Conservation (phyloP, 2,888 invertebrate genomes). For the Drosophila kuntzei region DNA sequence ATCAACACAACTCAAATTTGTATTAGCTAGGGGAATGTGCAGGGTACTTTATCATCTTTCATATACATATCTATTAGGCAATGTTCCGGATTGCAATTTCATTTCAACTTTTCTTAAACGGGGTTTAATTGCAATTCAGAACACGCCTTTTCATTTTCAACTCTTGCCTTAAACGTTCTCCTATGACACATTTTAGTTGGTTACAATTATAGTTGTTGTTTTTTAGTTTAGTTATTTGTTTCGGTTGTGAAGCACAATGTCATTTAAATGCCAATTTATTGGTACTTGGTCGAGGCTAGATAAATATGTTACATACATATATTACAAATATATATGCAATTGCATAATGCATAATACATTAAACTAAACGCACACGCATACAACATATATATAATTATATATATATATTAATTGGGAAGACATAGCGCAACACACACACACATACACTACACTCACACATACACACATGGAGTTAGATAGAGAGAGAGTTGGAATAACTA, state of each 20-base stretch:
- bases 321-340: conserved; percentile 33
- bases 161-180: conserved; percentile 34
- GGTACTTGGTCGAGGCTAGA: conserved; percentile 78
- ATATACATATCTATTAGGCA: conserved; percentile 7
- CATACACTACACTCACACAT: conserved; percentile 11
- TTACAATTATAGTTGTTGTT: conserved; percentile 37
- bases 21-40: conserved; percentile 41
- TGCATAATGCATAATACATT: conserved; percentile 24
- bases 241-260: conserved; percentile 69
- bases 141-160: not conserved
- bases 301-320: conserved; percentile 59
- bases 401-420: conserved; percentile 50
- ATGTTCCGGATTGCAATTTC: not conserved
- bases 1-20: conserved; percentile 20
- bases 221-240: conserved; percentile 20
- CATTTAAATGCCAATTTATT: conserved; percentile 79
- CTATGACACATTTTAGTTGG: conserved; percentile 68
- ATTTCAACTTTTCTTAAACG: not conserved
- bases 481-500: conserved; percentile 24
- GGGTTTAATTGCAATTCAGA: not conserved
- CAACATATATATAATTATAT: conserved; percentile 16
- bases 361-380: conserved; percentile 31
- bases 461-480: conserved; percentile 2
- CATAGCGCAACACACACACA: conserved; percentile 38
- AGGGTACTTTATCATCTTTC: conserved; percentile 11